Evolutionary conservation across 2,113 vertebrate genomes (phyloP).

Genomic region (Phyllopteryx taeniolatus): DNA sequence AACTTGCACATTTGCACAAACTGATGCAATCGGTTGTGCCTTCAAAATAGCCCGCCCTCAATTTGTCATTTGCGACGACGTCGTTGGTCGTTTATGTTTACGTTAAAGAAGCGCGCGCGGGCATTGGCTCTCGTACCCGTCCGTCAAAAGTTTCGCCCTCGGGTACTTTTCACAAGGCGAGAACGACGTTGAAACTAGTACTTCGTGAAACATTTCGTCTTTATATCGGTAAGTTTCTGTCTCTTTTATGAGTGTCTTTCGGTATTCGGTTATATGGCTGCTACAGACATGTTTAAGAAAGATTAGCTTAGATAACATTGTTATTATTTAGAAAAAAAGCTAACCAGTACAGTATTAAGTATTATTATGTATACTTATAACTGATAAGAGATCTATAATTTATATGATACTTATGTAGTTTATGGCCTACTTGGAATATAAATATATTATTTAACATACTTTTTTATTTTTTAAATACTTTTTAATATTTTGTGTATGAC

Average conservation of each 20-base stretch:
- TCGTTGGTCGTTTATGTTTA: conserved; percentile 32
- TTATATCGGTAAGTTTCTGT: not conserved
- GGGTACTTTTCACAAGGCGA: not conserved
- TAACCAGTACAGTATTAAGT: too few relatives aligned
- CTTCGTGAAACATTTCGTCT: not conserved
- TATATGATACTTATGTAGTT: not conserved
- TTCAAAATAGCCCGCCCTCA: conserved; percentile 13
- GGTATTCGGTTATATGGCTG: not conserved
- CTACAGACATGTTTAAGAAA: not conserved
- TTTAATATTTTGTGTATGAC: not conserved
- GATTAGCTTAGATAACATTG: not conserved
- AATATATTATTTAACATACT: not conserved
- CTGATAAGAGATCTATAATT: not conserved
- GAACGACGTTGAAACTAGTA: conserved; percentile 10
- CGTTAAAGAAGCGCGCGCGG: rapidly evolving
- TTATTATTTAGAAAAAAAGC: too few relatives aligned
- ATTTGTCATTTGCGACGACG: rapidly evolving
- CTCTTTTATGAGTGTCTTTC: not conserved
- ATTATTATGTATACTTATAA: too few relatives aligned
- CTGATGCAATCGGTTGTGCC: conserved; percentile 28
- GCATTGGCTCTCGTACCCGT: conserved; percentile 29
- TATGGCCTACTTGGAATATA: not conserved
- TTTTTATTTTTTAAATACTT: not conserved
- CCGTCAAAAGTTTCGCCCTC: not conserved
- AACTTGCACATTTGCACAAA: not conserved